Base-by-base conservation (phyloP, 2,113 vertebrate genomes). In the Gobiocypris rarus region DNA sequence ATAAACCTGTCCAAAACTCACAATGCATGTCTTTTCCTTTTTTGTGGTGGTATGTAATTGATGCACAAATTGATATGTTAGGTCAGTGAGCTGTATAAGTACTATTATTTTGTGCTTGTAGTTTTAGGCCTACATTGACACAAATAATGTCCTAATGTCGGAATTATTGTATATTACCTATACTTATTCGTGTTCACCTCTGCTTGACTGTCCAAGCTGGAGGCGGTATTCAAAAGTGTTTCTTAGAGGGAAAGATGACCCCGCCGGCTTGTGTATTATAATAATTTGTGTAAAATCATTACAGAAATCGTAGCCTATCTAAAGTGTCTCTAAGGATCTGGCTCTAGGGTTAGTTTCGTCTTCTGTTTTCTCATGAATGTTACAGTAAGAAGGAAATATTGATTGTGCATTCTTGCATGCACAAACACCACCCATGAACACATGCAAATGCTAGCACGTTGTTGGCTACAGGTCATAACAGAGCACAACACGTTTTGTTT, bases 231-330 rank as follows among this genome's bases (percentile, higher is more conserved):
- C 5, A 80, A 17, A 65, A 65, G 17, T 67, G 43, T 13, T 65
- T 80, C 78, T 67, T 65, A 22, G 78, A 50, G 13, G 15, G 1
- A 65, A 67, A 67, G 15, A 50, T 67, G 26, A 82, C 50, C 65
- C 63, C 48, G 41, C 31, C 1, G 26, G 48, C 8, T 82, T 70
- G 28, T 5, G 31, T 15, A 56, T 82, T 82, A 82, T 70, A 70
- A 82, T 82, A 24, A 56, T 34, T 70, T 70, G 79, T 56, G 63
- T 70, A 70, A 70, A 82, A 82, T 70, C 80, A 71, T 70, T 82
- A 24, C 41, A 70, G 19, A 70, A 56, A 52, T 17, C 48, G 24
- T 38, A 10, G 19, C 26, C 63, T 69, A 65, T 48, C 41, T 80
- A 56, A 82, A 82, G 43, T 38, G 48, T 54, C 45, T 81, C 61